Percentiles rank a stretch among this genome's conserved stretches.
Evolutionary conservation across 2,113 vertebrate genomes (phyloP).

Genomic region (Myotis davidii): DNA sequence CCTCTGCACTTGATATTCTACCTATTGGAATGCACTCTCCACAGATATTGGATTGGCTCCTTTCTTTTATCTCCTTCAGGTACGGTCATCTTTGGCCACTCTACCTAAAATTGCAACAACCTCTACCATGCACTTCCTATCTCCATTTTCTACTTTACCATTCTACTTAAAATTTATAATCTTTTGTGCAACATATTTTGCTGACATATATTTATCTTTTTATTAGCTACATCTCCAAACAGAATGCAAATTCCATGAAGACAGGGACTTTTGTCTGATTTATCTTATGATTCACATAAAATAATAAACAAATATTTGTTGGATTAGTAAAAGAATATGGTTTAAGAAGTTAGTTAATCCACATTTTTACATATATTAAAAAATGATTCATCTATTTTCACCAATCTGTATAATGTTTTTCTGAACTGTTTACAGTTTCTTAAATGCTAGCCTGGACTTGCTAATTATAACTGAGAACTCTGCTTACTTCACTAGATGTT

Average conservation of each 20-base stretch:
- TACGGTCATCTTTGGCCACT: not conserved
- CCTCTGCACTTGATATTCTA: not conserved
- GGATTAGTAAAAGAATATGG: not conserved
- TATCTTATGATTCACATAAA: not conserved
- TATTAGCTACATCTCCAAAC: not conserved
- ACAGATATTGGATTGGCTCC: not conserved
- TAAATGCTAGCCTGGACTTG: not conserved
- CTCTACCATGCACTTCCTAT: not conserved
- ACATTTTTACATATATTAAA: not conserved
- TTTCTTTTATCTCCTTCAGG: not conserved
- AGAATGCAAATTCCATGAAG: slow-evolving; percentile 3
- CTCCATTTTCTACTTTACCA: not conserved
- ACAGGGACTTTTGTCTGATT: not conserved
- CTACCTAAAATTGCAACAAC: not conserved
- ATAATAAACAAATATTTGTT: not conserved
- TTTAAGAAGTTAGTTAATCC: not conserved
- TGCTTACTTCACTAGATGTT: not conserved
- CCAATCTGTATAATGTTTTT: not conserved
- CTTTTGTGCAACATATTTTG: not conserved
- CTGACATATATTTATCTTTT: slow-evolving; percentile 7
- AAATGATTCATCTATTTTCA: not conserved
- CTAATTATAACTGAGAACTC: slow-evolving; percentile 30
- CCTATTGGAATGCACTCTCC: not conserved
- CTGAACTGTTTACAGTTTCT: slow-evolving; percentile 27
- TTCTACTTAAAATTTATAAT: not conserved